Evolutionary conservation across 35 echinoderm and acorn worm genomes (phyloP).

Genomic region (Hemicentrotus pulcherrimus): DNA sequence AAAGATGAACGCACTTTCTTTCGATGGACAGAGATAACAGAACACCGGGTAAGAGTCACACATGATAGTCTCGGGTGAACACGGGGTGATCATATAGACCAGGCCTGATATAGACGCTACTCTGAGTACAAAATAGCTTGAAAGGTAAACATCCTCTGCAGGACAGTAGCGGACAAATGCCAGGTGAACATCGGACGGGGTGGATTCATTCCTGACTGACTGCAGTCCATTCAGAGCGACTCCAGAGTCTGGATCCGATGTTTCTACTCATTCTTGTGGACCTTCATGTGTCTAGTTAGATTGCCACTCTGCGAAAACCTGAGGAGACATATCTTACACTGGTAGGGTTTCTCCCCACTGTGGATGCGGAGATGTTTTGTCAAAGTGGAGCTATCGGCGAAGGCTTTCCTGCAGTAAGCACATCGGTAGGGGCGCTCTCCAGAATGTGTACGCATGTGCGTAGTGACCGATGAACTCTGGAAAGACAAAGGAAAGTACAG

Average conservation of each 20-base stretch:
- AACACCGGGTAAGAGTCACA: too few species aligned
- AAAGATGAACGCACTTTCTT: too few species aligned
- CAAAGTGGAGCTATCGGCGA: conserved; percentile 91
- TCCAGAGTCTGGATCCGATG: neutral
- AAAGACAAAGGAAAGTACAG: neutral
- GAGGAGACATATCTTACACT: conserved; percentile 82
- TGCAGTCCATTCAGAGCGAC: too few species aligned
- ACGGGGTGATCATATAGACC: too few species aligned
- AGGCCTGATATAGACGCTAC: too few species aligned
- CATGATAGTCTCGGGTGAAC: too few species aligned
- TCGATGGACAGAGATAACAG: too few species aligned
- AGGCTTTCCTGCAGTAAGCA: conserved; percentile 84
- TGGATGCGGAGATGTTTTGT: conserved; percentile 95
- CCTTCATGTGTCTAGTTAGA: conserved; percentile 89
- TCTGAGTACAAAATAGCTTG: too few species aligned
- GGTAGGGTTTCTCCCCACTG: conserved; percentile 94
- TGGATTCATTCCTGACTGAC: too few species aligned
- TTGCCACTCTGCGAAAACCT: conserved; percentile 94
- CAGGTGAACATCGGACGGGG: too few species aligned
- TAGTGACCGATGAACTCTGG: conserved; percentile 94
- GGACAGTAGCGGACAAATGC: too few species aligned
- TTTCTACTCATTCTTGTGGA: conserved; percentile 71
- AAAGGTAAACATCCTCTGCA: too few species aligned
- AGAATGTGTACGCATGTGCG: conserved; percentile 97
- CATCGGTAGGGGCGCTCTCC: conserved; percentile 94